phyloP scores from a whole-genome alignment of 2,888 invertebrate species.

The Biston betularia region DNA sequence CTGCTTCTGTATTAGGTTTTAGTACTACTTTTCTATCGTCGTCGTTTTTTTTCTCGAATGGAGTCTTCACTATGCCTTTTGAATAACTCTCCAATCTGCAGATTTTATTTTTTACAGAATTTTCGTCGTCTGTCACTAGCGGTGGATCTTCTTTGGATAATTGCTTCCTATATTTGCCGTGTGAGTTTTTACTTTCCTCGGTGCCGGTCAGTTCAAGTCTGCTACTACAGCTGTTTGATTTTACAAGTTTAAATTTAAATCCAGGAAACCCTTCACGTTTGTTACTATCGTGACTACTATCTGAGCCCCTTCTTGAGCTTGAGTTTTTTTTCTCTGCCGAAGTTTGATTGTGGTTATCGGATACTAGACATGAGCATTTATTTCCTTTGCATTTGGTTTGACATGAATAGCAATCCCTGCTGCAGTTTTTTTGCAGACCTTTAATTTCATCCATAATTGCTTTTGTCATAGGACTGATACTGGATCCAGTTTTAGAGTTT shows the following conservation, averaged over 20 bases:
- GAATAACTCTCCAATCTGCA: slow-evolving; percentile 82
- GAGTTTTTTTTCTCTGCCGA: slow-evolving; percentile 62
- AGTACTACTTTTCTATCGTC: slow-evolving; percentile 59
- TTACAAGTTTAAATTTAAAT: slow-evolving; percentile 92
- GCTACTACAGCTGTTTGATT: slow-evolving; percentile 95
- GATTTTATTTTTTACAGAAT: slow-evolving; percentile 83
- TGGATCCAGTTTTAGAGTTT: slow-evolving; percentile 88
- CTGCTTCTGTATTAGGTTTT: slow-evolving; percentile 53
- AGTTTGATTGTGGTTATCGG: slow-evolving; percentile 74
- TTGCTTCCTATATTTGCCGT: slow-evolving; percentile 75
- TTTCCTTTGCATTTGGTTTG: slow-evolving; percentile 80
- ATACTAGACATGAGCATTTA: slow-evolving; percentile 81
- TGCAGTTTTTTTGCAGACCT: slow-evolving; percentile 83
- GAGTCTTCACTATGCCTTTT: slow-evolving; percentile 78
- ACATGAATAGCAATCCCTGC: slow-evolving; percentile 81
- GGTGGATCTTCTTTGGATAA: slow-evolving; percentile 77
- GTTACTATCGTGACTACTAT: slow-evolving; percentile 62
- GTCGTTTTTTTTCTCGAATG: slow-evolving; percentile 72
- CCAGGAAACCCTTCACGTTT: slow-evolving; percentile 84
- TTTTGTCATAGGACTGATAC: slow-evolving; percentile 89
- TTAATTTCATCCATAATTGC: slow-evolving; percentile 91
- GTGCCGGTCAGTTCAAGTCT: slow-evolving; percentile 92
- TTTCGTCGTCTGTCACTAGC: slow-evolving; percentile 75
- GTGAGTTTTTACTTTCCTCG: slow-evolving; percentile 81
- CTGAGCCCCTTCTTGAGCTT: slow-evolving; percentile 55